A percentile compares a stretch with the other conserved stretches of the same genome.
phyloP scores from a whole-genome alignment of 1,140 invertebrate species.

The Ridgeia piscesae region DNA sequence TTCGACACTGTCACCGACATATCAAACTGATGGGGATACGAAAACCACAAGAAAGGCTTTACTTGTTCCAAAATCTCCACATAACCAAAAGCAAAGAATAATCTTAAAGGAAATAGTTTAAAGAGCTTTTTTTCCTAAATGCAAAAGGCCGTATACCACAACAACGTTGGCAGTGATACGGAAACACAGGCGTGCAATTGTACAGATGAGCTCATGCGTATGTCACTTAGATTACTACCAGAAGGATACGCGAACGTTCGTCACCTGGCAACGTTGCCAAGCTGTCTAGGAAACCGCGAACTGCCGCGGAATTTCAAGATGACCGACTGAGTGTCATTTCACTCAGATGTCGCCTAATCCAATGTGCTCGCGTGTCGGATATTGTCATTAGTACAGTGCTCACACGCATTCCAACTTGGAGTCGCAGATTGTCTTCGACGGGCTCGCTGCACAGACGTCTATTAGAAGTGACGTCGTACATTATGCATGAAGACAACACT shows the following conservation, averaged over 20 bases:
- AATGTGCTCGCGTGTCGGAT: neutral
- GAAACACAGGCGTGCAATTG: no score
- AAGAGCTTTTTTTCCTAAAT: no score
- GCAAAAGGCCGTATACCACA: no score
- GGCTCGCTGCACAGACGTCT: neutral
- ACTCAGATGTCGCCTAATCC: neutral
- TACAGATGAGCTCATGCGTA: no score
- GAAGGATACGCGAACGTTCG: neutral
- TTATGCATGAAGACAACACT: neutral
- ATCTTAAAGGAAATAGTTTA: no score
- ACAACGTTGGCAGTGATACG: no score
- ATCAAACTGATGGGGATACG: no score
- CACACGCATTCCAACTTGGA: neutral
- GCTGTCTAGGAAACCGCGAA: neutral
- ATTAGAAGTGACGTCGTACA: neutral
- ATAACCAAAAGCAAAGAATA: no score
- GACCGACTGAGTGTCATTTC: neutral
- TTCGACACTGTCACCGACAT: no score
- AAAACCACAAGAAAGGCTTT: no score
- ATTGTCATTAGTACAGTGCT: neutral
- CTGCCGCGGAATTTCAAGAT: neutral
- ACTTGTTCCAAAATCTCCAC: no score
- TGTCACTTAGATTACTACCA: neutral
- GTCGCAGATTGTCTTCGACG: neutral
- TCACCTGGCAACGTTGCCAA: neutral